A percentile compares a stretch with the other conserved stretches of the same genome.
These are phyloP conservation scores for Cavia aperea DNA, from an alignment of 2,113 vertebrate genomes.

Conservation along the genomic window DNA sequence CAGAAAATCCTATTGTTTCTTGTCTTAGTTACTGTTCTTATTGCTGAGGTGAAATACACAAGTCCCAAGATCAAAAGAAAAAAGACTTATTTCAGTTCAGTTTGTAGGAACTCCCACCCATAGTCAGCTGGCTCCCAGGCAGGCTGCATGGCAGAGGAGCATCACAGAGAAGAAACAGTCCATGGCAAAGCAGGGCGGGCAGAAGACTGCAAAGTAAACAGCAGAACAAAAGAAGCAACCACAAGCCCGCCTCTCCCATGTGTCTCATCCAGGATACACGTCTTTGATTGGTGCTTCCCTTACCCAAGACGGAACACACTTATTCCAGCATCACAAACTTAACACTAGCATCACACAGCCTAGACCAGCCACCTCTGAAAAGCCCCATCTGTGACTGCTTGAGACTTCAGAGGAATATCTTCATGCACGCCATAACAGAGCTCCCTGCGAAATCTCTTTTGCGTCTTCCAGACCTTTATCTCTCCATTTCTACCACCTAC, in stretches of 20 bases:
- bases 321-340: background rate
- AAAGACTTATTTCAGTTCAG: background rate
- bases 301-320: background rate
- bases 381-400: background rate
- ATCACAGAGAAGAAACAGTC: background rate
- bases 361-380: background rate
- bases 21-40: background rate
- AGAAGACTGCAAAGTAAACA: background rate
- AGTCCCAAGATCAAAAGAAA: background rate
- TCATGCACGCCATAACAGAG: background rate
- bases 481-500: background rate
- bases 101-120: background rate
- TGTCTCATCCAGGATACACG: background rate
- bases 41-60: background rate
- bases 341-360: background rate
- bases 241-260: background rate
- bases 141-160: background rate
- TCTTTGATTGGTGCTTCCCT: background rate
- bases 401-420: background rate
- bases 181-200: background rate
- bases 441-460: background rate
- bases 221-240: background rate
- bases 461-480: background rate
- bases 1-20: background rate
- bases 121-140: background rate